Percentiles rank a stretch among this genome's conserved stretches.
Evolutionary conservation across 2,888 invertebrate genomes (phyloP).

Genomic region (Caenorhabditis zanzibari): DNA sequence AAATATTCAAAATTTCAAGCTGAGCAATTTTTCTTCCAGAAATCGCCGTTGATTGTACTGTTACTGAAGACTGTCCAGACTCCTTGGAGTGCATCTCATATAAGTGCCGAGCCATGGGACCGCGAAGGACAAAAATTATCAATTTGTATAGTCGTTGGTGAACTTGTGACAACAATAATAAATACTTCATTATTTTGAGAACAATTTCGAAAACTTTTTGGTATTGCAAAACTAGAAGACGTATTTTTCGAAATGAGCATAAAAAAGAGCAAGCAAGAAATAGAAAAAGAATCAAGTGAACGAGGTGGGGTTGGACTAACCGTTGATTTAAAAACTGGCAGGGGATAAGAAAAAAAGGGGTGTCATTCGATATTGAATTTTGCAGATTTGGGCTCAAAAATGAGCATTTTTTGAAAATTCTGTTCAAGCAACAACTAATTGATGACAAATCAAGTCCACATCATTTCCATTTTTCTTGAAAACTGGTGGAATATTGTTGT

Average conservation of each 20-base stretch:
- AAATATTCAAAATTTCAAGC: no score
- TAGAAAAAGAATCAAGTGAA: not conserved
- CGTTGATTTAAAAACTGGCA: conserved; percentile 46
- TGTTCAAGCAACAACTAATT: conserved; percentile 59
- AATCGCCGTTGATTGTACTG: conserved; percentile 33
- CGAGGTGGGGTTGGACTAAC: conserved; percentile 34
- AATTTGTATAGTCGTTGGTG: conserved; percentile 61
- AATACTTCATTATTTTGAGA: not conserved
- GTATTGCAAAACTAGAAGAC: not conserved
- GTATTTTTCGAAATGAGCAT: not conserved
- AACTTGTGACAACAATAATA: not conserved
- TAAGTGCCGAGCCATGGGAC: conserved; percentile 43
- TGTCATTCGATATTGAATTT: no score
- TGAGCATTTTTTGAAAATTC: no score
- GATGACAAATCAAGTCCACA: conserved; percentile 78
- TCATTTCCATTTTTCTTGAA: conserved; percentile 79
- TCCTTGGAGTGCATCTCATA: conserved; percentile 37
- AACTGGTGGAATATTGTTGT: conserved; percentile 67
- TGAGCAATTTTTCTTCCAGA: no score
- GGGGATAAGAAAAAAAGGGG: conserved; percentile 4
- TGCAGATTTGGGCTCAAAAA: no score
- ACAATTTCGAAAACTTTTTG: not conserved
- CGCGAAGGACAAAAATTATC: conserved; percentile 52
- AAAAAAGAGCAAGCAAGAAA: not conserved
- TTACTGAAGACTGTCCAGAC: conserved; percentile 52